phyloP scores from a whole-genome alignment of 2,797 vertebrate genomes.

The Cyclura pinguis region DNA sequence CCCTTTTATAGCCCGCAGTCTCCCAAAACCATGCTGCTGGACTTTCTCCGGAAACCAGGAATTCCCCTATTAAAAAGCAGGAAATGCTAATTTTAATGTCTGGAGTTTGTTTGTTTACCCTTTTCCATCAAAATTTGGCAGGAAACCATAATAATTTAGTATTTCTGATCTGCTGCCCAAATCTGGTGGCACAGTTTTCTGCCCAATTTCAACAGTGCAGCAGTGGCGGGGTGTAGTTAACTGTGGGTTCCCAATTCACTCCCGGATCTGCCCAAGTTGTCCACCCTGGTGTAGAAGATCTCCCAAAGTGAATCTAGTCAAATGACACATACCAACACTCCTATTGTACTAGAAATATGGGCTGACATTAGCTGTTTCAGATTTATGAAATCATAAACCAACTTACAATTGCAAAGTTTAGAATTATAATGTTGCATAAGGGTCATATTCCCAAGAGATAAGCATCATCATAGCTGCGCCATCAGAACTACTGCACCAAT shows the following conservation, averaged over 20 bases:
- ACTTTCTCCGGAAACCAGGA: neutral
- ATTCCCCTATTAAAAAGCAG: neutral
- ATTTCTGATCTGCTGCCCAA: neutral
- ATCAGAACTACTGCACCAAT: no score
- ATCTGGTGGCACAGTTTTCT: neutral
- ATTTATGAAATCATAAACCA: no score
- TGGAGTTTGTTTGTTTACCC: neutral
- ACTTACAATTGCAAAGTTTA: no score
- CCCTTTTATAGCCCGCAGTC: neutral
- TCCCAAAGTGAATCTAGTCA: neutral
- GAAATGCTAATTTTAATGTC: neutral
- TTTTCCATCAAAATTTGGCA: neutral
- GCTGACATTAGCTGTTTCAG: no score
- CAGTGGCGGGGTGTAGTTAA: neutral
- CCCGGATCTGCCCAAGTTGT: no score
- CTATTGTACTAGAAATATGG: no score
- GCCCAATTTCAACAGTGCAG: neutral
- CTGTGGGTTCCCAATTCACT: neutral
- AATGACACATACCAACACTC: neutral
- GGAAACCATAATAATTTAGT: neutral
- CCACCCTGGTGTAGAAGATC: neutral
- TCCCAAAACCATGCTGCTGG: neutral
- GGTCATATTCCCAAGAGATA: no score
- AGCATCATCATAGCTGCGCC: no score
- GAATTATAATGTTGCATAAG: no score